Evolutionary conservation across 2,888 invertebrate genomes (phyloP), one percentile per base, ranked within the genome.

Genomic region (Eurytoma californica): DNA sequence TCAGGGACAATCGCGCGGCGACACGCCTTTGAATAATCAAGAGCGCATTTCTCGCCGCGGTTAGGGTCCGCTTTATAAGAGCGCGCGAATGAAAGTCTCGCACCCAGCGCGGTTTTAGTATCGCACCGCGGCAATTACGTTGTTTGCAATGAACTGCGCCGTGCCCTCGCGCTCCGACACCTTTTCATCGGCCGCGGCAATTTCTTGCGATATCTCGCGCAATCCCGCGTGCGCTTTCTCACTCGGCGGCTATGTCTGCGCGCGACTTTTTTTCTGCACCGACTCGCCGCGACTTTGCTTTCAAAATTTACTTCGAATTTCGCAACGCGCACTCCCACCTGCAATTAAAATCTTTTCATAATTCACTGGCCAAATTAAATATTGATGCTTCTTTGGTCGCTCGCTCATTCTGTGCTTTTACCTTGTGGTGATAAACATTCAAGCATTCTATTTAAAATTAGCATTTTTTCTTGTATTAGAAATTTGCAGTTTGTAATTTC

Each of bases 21-120:
- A 53, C 79, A 75, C 66, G 79, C 79, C 77, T 75, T 39, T 79
- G 75, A 72, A 79, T 79, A 79, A 79, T 79, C 79, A 72, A 75
- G 61, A 51, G 30, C 18, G 18, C 74, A 58, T 69, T 74, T 79
- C 74, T 74, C 63, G 53, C 20, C 51, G 24, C 70, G 18, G 3
- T 18, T 3, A 53, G 30, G 2, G 14, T 47, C 30, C 55, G 30
- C 28, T 65, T 74, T 65, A 68, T 58, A 53, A 80, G 2, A 76
- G n/a, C 55, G 51, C 57, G 53, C 75, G 76, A 39, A 80, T 76
- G 72, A 72, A 80, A 80, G 75, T 75, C 65, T 70, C 69, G 30
- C 69, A 69, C 49, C 47, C 20, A 39, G 30, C 20, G 20, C 9
- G 61, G 61, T 53, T 39, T 68, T 53, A 39, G 39, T 28, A 60